These are phyloP conservation scores for Hirundichthys speculiger DNA, from an alignment of 2,113 vertebrate genomes.

Conservation along the genomic window DNA sequence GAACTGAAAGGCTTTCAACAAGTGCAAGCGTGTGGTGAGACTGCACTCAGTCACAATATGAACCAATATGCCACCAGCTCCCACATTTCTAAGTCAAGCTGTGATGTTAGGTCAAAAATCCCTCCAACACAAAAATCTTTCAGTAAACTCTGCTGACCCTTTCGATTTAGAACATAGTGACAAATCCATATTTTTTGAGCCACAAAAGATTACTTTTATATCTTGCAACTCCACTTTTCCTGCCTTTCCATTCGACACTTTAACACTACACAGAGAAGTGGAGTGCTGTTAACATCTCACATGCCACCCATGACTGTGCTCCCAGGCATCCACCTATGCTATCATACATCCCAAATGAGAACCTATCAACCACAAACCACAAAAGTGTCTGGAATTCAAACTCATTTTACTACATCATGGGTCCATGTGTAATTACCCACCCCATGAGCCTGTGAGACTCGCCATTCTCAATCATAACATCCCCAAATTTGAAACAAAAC, in stretches of 20 bases:
- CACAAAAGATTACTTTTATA: conserved; percentile 20
- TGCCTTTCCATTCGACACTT: conserved; percentile 56
- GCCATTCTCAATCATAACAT: conserved; percentile 45
- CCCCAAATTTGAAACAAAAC: conserved; percentile 40
- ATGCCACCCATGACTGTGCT: conserved; percentile 25
- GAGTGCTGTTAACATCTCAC: conserved; percentile 34
- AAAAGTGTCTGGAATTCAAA: conserved; percentile 62
- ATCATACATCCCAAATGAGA: conserved; percentile 50
- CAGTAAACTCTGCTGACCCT: conserved; percentile 49
- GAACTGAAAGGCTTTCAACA: conserved; percentile 33
- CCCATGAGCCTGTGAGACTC: too few relatives aligned
- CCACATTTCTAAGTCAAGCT: conserved; percentile 33
- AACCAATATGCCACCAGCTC: conserved; percentile 34
- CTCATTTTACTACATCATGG: conserved; percentile 68
- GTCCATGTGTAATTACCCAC: conserved; percentile 73
- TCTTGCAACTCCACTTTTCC: conserved; percentile 27
- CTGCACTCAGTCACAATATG: conserved; percentile 40
- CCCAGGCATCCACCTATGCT: conserved; percentile 47
- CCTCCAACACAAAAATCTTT: conserved; percentile 18
- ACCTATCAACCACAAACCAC: conserved; percentile 66
- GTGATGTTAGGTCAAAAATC: conserved; percentile 51
- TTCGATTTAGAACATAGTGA: conserved; percentile 37
- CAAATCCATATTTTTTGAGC: conserved; percentile 34
- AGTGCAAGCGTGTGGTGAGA: conserved; percentile 42
- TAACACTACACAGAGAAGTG: conserved; percentile 25